phyloP scores from a whole-genome alignment of 2,888 invertebrate genomes.

The Phengaris alcon region DNA sequence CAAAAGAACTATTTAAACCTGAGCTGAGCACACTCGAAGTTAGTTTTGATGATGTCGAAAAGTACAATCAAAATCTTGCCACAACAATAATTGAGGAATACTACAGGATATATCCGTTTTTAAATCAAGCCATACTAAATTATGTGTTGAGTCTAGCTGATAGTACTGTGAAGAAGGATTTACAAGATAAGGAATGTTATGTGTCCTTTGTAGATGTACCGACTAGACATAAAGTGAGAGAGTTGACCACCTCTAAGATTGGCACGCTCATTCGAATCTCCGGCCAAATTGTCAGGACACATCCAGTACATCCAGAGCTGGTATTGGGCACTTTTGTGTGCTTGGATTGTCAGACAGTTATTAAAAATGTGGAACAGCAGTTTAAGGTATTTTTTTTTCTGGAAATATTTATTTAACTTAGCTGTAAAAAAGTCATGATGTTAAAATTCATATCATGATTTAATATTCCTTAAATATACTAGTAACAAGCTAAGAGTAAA shows the following conservation, averaged over 20 bases:
- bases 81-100: constrained; percentile 97
- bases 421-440: too few species aligned
- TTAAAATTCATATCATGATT: too few species aligned
- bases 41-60: constrained; percentile 95
- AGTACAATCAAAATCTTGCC: constrained; percentile 94
- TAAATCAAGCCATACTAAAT: constrained; percentile 95
- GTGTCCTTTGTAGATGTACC: constrained; percentile 95
- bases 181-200: constrained; percentile 90
- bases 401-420: neutral
- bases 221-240: constrained; percentile 93
- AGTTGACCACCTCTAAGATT: constrained; percentile 94
- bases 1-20: constrained; percentile 89
- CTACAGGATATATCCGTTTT: constrained; percentile 94
- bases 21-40: constrained; percentile 96
- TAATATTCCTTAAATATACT: too few species aligned
- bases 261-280: constrained; percentile 96
- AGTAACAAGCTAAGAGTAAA: too few species aligned
- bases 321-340: constrained; percentile 94
- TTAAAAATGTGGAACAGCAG: constrained; percentile 97
- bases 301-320: constrained; percentile 99
- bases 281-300: constrained; percentile 97
- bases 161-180: constrained; percentile 81
- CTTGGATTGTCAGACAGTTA: constrained; percentile 95
- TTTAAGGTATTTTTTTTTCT: constrained; percentile 86
- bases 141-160: constrained; percentile 87